Conservation (phyloP, 2,888 invertebrate species). For the Diloba caeruleocephala region DNA sequence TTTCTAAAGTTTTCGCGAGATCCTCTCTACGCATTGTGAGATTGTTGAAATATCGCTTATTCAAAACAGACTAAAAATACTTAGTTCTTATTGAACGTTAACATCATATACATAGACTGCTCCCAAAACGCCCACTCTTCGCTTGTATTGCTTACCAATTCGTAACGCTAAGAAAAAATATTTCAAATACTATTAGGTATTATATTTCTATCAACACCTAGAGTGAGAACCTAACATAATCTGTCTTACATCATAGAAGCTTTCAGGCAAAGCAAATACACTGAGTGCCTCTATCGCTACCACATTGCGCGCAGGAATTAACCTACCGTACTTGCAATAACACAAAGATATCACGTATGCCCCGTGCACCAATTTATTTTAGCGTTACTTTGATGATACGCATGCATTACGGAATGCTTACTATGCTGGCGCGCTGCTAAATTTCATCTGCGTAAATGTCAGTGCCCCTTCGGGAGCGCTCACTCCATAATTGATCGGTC, state of each 20-base stretch:
- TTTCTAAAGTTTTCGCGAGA: too few species aligned
- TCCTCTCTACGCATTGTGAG: too few species aligned
- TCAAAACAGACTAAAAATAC: too few species aligned
- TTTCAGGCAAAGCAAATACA: conserved; percentile 41
- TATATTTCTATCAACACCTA: conserved; percentile 4
- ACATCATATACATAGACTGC: too few species aligned
- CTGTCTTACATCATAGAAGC: conserved; percentile 42
- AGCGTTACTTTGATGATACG: conserved; percentile 69
- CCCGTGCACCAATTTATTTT: conserved; percentile 63
- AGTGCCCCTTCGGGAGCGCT: conserved; percentile 67
- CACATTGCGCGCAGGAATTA: conserved; percentile 36
- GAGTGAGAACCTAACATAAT: conserved; percentile 14
- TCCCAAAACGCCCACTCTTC: too few species aligned
- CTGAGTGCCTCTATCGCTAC: conserved; percentile 47
- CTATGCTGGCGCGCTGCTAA: conserved; percentile 71
- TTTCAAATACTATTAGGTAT: too few species aligned
- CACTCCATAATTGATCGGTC: conserved; percentile 78
- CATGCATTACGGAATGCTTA: conserved; percentile 66
- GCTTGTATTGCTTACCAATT: too few species aligned
- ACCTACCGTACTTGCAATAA: conserved; percentile 31
- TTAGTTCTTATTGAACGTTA: too few species aligned
- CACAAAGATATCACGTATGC: conserved; percentile 38
- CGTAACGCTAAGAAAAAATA: background rate
- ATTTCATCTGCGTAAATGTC: conserved; percentile 80
- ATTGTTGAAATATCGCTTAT: too few species aligned